Conservation (phyloP, 2,888 invertebrate genomes). For the Punctoribates punctum region DNA sequence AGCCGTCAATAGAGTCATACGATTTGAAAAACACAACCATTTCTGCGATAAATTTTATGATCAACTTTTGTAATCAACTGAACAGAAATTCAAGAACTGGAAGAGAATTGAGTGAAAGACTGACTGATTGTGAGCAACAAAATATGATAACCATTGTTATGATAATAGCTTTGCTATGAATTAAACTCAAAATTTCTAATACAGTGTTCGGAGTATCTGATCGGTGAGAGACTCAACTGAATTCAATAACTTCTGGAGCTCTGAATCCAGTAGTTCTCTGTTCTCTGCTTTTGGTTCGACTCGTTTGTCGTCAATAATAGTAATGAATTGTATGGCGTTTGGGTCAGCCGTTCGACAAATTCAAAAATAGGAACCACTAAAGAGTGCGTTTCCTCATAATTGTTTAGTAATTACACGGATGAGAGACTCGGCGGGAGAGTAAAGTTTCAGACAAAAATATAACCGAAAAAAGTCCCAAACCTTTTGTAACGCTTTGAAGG, state of each 20-base stretch:
- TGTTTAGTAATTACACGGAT: conserved; percentile 23
- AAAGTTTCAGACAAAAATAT: background rate
- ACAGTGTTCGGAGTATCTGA: background rate
- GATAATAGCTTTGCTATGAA: background rate
- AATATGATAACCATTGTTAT: conserved; percentile 14
- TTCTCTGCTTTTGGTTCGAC: background rate
- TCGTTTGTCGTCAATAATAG: background rate
- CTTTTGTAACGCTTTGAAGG: too few species aligned
- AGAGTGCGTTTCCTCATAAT: conserved; percentile 25
- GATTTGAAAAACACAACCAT: too few species aligned
- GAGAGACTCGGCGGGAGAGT: conserved; percentile 19
- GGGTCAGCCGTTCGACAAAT: conserved; percentile 3
- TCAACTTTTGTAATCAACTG: background rate
- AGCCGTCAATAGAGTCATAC: too few species aligned
- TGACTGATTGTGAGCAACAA: conserved; percentile 5
- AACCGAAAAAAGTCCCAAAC: background rate
- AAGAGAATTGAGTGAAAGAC: background rate
- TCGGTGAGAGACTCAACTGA: background rate
- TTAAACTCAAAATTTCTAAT: conserved; percentile 3
- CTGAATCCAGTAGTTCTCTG: background rate
- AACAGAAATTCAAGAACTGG: background rate
- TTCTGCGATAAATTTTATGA: background rate
- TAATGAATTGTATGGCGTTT: conserved; percentile 1
- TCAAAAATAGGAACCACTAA: conserved; percentile 8
- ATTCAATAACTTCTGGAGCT: background rate